These are phyloP conservation scores for Drosophila mimica DNA, from an alignment of 2,888 invertebrate genomes.

Conservation along the genomic window DNA sequence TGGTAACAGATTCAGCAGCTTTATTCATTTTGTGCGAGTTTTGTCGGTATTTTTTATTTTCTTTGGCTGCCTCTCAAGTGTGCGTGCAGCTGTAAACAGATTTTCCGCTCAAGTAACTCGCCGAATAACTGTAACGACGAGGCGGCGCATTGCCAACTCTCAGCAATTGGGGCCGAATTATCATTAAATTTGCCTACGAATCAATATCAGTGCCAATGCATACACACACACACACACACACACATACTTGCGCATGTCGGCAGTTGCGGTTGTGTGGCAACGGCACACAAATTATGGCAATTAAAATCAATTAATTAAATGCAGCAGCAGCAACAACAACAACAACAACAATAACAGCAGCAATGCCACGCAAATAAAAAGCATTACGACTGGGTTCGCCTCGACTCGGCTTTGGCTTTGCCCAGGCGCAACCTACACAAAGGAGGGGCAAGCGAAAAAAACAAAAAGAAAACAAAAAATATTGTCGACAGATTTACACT, in stretches of 20 bases:
- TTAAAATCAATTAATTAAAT: constrained; percentile 83
- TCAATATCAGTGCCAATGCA: constrained; percentile 72
- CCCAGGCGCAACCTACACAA: constrained; percentile 48
- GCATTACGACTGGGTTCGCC: constrained; percentile 47
- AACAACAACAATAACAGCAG: constrained; percentile 28
- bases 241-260: constrained; percentile 51
- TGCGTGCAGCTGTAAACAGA: constrained; percentile 81
- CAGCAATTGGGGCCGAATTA: constrained; percentile 47
- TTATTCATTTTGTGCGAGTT: constrained; percentile 27
- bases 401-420: constrained; percentile 37
- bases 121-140: constrained; percentile 79
- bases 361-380: constrained; percentile 48
- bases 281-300: constrained; percentile 82
- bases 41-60: constrained; percentile 25
- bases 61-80: constrained; percentile 62
- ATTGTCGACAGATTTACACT: constrained; percentile 79
- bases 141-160: constrained; percentile 48
- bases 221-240: constrained; percentile 14
- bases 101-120: constrained; percentile 78
- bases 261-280: constrained; percentile 77
- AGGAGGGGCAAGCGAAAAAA: constrained; percentile 11
- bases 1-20: constrained; percentile 23
- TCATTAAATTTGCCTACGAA: constrained; percentile 79
- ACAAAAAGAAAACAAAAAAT: constrained; percentile 36
- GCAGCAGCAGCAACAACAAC: constrained; percentile 64